Evolutionary conservation across 1,140 invertebrate species (phyloP), one percentile per base, ranked within the genome.

Genomic region (Ceratina japonica): DNA sequence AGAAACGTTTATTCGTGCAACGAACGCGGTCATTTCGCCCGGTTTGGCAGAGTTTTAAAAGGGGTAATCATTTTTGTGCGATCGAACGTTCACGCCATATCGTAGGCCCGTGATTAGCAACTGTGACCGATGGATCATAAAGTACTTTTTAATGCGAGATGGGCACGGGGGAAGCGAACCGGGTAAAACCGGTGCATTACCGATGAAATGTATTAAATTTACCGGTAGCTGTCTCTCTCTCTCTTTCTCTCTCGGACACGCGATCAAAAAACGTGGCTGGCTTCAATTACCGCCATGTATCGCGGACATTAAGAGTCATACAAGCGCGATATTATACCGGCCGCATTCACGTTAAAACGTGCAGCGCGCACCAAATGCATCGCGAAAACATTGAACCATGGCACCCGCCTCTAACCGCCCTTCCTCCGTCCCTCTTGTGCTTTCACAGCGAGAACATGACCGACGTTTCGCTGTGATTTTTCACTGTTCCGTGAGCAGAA

Each of bases 261-360:
- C 49, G 51, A 54, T 63, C 75, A 44, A 72, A 72, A 78, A 78
- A 72, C 68, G 15, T 22, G 58, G 31, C 18, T 22, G 20, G 66
- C 59, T 78, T 64, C 75, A 78, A 78, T 78, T 78, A 78, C 75
- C 75, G 75, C 5, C 4, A 18, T 52, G 75, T 71, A 71, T 71
- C 75, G 66, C 22, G 51, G 37, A 44, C 69, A 78, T 78, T 78
- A 78, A 78, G 68, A 72, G 75, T 72, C 75, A 63, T 72, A 56
- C 31, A 49, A 7, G 20, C 49, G 51, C 20, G 75, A 71, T 72
- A 77, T 77, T 72, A 77, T 77, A 71, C 68, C 15, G n/a, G 16
- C 49, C 37, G 15, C 52, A n/a, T 22, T 37, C 10, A 37, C 75
- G 68, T 52, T 61, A 37, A 75, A 78, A 78, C 64, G 75, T 61